These are phyloP conservation scores for Cynodonichthys magdalenae DNA, from an alignment of 2,797 vertebrate species.

Conservation along the genomic window DNA sequence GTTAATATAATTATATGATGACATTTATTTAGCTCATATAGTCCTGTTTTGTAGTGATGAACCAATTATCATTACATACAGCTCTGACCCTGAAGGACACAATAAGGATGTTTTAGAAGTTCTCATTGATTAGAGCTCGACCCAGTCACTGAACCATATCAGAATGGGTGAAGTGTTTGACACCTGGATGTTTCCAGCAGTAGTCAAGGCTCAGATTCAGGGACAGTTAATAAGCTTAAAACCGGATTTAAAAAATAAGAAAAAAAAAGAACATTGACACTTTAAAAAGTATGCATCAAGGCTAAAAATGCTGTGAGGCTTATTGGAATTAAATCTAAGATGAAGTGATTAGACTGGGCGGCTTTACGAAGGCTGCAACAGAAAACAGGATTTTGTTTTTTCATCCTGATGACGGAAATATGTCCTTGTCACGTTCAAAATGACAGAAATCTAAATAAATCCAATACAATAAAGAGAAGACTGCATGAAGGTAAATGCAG, in stretches of 20 bases:
- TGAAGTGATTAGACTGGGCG: neutral
- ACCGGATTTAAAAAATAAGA: slow-evolving; percentile 27
- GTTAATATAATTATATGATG: neutral
- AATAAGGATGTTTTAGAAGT: slow-evolving; percentile 23
- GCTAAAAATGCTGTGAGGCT: slow-evolving; percentile 15
- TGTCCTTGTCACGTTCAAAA: too few relatives aligned
- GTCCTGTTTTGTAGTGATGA: neutral
- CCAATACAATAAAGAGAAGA: too few relatives aligned
- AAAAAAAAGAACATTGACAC: slow-evolving; percentile 44
- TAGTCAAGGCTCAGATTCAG: neutral
- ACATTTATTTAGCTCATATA: neutral
- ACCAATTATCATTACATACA: neutral
- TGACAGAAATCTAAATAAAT: too few relatives aligned
- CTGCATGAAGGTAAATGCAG: too few relatives aligned
- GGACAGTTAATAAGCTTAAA: slow-evolving; percentile 21
- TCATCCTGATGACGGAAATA: too few relatives aligned
- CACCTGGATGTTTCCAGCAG: slow-evolving; percentile 31
- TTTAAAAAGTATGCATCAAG: slow-evolving; percentile 33
- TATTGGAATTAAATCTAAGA: slow-evolving; percentile 21
- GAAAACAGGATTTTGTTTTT: too few relatives aligned
- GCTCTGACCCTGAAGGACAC: slow-evolving; percentile 10
- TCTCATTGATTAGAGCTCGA: slow-evolving; percentile 26
- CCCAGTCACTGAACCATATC: slow-evolving; percentile 26
- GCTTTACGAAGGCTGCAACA: too few relatives aligned
- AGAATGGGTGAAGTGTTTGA: slow-evolving; percentile 23